Evolutionary conservation across 1,140 invertebrate species (phyloP).

Genomic region (Samia ricini): DNA sequence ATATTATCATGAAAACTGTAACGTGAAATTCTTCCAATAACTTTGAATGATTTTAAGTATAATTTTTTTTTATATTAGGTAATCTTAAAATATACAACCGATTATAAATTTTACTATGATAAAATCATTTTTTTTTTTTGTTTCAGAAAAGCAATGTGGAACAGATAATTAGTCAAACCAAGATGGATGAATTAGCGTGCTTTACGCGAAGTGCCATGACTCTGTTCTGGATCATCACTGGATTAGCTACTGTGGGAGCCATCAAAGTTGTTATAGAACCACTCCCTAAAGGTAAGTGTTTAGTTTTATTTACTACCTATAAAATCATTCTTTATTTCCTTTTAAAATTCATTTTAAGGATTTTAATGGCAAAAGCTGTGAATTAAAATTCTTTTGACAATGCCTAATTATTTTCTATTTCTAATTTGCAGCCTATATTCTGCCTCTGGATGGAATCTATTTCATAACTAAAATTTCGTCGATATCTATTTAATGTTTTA

Average conservation of each 20-base stretch:
- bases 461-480: too few species aligned
- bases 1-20: too few species aligned
- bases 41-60: too few species aligned
- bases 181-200: constrained; percentile 48
- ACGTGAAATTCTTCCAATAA: too few species aligned
- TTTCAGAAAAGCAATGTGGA: constrained; percentile 52
- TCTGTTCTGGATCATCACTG: constrained; percentile 52
- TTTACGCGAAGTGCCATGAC: constrained; percentile 38
- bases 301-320: not conserved
- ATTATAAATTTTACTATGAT: too few species aligned
- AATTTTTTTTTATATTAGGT: not conserved
- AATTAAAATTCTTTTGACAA: not conserved
- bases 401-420: too few species aligned
- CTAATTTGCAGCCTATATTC: too few species aligned
- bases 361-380: not conserved
- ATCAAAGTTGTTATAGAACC: constrained; percentile 72
- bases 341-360: not conserved
- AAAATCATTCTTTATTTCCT: not conserved
- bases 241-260: constrained; percentile 46
- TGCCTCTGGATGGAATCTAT: too few species aligned
- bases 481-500: too few species aligned
- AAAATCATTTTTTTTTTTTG: too few species aligned
- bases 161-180: constrained; percentile 34
- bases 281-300: constrained; percentile 65
- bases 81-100: not conserved